Conservation (phyloP, 2,797 vertebrate species). For the Arrhamphus sclerolepis region DNA sequence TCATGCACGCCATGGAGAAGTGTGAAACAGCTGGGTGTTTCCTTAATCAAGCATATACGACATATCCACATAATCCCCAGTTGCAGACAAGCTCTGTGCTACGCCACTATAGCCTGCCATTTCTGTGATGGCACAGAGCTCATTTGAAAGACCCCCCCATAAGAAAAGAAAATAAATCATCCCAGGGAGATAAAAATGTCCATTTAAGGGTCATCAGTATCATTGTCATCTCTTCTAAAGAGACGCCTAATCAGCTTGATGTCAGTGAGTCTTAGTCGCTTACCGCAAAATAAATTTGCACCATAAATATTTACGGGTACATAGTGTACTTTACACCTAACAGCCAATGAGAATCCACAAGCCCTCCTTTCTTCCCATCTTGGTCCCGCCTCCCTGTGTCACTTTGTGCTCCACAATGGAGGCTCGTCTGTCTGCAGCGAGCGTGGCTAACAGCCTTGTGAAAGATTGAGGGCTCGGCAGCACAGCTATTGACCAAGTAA, state of each 20-base stretch:
- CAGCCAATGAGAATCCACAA: constrained; percentile 58
- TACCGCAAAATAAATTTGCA: neutral
- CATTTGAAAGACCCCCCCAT: neutral
- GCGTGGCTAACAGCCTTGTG: neutral
- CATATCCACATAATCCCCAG: constrained; percentile 6
- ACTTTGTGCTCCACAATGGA: constrained; percentile 10
- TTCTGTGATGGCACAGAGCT: neutral
- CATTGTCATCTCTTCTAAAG: too few species aligned
- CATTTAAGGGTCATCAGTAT: neutral
- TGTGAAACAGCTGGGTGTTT: constrained; percentile 17
- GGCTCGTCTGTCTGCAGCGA: constrained; percentile 3
- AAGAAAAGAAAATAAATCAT: neutral
- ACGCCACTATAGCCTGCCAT: neutral
- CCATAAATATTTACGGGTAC: constrained; percentile 31
- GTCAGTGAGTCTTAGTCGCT: constrained; percentile 4
- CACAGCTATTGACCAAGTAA: neutral
- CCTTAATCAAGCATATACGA: neutral
- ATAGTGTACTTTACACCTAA: constrained; percentile 31
- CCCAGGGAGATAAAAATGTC: neutral
- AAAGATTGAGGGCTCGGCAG: neutral
- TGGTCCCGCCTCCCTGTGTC: constrained; percentile 27
- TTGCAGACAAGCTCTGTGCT: neutral
- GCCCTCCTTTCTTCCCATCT: constrained; percentile 3
- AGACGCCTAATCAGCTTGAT: too few species aligned
- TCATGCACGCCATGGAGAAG: constrained; percentile 7